Evolutionary conservation across 2,113 vertebrate genomes (phyloP), one percentile per base, ranked within the genome.

Genomic region (Tetrax tetrax): DNA sequence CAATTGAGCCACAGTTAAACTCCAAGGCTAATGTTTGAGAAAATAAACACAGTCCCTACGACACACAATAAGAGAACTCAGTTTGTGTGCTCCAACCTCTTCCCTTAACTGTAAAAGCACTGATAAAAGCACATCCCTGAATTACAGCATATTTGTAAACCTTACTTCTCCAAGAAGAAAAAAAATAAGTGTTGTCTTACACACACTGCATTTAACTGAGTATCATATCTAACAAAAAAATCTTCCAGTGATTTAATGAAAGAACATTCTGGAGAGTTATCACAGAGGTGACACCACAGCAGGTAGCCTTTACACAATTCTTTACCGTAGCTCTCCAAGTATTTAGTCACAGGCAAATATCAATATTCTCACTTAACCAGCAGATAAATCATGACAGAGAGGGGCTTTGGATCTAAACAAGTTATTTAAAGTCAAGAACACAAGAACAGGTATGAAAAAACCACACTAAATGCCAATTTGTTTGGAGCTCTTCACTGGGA

Each of bases 191-290:
- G 11, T 7, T 60, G 27, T 50, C 14, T 57, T 35, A 76, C 17
- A 63, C 2, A 14, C 0, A 0, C 18, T 10, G 11, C n/a, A 47
- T 69, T 91, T 71, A 81, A 63, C 43, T 1, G 1, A 59, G 4
- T 5, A 74, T 14, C 28, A 12, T 2, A 74, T 2, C 9, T 21
- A 53, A 59, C 18, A 29, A 53, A 29, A 57, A 43, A 54, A 47
- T 0, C 4, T 63, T 63, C 22, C 60, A 35, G 41, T 13, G 12
- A 74, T 61, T 77, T 57, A 53, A 35, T 8, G 9, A 75, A 80
- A 69, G n/a, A 80, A 76, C 19, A 65, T 61, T 77, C 27, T 37
- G 18, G 8, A 82, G 38, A 82, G 8, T 19, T 38, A 68, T 20
- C 45, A 51, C 8, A 71, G 19, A 74, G 17, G 13, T n/a, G 64